These are phyloP conservation scores for Lasioglossum marginatum DNA, from an alignment of 2,888 invertebrate genomes.

Conservation along the genomic window DNA sequence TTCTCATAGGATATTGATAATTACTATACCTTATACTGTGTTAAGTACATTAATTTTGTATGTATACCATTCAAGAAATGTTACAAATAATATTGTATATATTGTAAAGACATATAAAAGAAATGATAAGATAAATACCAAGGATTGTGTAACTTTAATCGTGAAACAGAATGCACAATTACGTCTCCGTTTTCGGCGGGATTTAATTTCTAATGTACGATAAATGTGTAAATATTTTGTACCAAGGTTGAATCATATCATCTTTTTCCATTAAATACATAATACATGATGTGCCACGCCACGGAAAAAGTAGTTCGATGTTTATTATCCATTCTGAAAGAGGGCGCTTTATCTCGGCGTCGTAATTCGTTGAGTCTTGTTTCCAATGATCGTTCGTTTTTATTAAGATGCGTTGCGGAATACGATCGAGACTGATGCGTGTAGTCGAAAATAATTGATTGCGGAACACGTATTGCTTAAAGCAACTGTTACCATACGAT, in stretches of 20 bases:
- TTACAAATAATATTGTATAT: constrained; percentile 15
- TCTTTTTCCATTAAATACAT: constrained; percentile 24
- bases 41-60: constrained; percentile 19
- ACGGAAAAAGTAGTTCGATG: constrained; percentile 5
- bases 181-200: neutral
- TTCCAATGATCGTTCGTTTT: neutral
- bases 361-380: constrained; percentile 20
- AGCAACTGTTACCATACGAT: constrained; percentile 47
- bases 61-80: constrained; percentile 13
- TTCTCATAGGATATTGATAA: constrained; percentile 29
- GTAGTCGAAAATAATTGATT: constrained; percentile 20
- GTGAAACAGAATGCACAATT: neutral
- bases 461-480: constrained; percentile 37
- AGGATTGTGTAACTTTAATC: neutral
- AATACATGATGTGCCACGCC: neutral
- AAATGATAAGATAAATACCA: constrained; percentile 9
- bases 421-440: neutral
- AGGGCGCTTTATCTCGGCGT: neutral
- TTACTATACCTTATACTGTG: constrained; percentile 10
- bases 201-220: neutral
- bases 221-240: neutral
- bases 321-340: neutral
- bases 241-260: neutral
- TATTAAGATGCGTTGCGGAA: constrained; percentile 30
- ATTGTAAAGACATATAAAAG: constrained; percentile 12